Percentiles rank a stretch among this genome's conserved stretches.
phyloP scores from a whole-genome alignment of 2,888 invertebrate genomes.

The Lamellibrachia satsuma region DNA sequence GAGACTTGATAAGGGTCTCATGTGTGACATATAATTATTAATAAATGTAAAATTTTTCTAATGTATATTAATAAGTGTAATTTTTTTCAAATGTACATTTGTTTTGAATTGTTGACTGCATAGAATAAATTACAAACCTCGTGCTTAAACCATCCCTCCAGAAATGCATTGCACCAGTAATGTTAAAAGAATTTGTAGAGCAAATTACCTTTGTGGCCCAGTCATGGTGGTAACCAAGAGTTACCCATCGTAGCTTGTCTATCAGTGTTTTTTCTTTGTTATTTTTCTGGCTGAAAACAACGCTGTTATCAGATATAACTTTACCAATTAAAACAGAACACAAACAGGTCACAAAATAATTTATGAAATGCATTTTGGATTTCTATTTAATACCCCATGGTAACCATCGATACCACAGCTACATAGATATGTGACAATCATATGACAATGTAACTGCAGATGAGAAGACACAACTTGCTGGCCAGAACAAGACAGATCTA shows the following conservation, averaged over 20 bases:
- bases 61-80: too few relatives aligned
- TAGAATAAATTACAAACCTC: too few relatives aligned
- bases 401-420: background rate
- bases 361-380: too few relatives aligned
- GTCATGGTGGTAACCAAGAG: constrained; percentile 96
- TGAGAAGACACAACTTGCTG: background rate
- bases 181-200: background rate
- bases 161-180: background rate
- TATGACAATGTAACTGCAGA: background rate
- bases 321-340: background rate
- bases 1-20: too few relatives aligned
- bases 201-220: constrained; percentile 88
- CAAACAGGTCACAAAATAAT: too few relatives aligned
- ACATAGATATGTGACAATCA: background rate
- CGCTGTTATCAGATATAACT: background rate
- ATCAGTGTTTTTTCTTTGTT: constrained; percentile 35
- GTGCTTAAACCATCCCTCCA: too few relatives aligned
- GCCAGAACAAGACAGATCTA: background rate
- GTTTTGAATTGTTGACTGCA: too few relatives aligned
- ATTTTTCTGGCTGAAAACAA: constrained; percentile 12
- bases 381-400: too few relatives aligned
- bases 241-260: constrained; percentile 83
- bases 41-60: too few relatives aligned
- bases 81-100: too few relatives aligned
- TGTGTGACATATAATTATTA: too few relatives aligned